Conservation (phyloP, 53 echinoderm and acorn worm genomes). For the Astropecten irregularis region DNA sequence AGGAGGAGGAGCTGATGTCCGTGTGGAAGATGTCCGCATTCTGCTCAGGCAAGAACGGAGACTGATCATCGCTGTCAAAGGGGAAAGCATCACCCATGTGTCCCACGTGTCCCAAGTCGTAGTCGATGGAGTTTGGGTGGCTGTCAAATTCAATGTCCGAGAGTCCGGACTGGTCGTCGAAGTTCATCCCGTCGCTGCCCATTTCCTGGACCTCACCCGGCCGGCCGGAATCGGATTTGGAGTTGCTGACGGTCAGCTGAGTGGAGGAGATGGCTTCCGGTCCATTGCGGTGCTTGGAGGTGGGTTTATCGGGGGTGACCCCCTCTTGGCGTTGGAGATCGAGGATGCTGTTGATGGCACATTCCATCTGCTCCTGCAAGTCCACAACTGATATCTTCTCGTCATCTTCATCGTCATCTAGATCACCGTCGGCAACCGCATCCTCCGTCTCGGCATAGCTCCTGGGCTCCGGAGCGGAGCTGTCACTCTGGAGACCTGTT, state of each 20-base stretch:
- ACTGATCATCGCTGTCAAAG: constrained; percentile 35
- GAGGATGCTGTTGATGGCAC: constrained; percentile 93
- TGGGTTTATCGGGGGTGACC: not conserved
- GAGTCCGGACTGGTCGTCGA: constrained; percentile 3
- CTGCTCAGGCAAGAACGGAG: constrained; percentile 30
- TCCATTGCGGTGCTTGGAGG: not conserved
- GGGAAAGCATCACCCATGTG: constrained; percentile 5
- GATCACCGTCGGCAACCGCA: not conserved
- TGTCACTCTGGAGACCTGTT: not conserved
- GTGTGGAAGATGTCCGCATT: constrained; percentile 40
- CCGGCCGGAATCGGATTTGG: no score
- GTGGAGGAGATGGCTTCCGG: not conserved
- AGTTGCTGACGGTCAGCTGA: not conserved
- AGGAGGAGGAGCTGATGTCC: constrained; percentile 41
- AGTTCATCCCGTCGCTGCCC: not conserved
- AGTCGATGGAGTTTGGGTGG: constrained; percentile 31
- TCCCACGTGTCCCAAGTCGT: not conserved
- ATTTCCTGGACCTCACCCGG: not conserved
- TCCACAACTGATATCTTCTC: constrained; percentile 39
- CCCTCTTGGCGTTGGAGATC: constrained; percentile 63
- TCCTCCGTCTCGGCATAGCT: not conserved
- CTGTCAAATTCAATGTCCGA: constrained; percentile 15
- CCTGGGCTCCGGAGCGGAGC: not conserved
- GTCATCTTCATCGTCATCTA: not conserved
- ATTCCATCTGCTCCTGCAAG: constrained; percentile 88